Conservation (phyloP, 2,888 invertebrate genomes). For the Pristionchus entomophagus region DNA sequence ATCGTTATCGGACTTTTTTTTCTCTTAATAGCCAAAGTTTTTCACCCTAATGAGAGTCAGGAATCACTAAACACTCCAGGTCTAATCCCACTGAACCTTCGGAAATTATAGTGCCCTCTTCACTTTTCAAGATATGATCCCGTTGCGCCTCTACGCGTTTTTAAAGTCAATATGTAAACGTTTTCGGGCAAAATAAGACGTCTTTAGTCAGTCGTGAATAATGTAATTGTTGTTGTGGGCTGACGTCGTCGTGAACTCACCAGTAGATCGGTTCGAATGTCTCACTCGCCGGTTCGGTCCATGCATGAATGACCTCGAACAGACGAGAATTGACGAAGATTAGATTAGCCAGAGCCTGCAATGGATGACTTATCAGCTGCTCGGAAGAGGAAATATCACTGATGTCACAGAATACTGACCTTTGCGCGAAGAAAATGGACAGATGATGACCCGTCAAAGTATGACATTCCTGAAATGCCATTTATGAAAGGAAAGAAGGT, state of each 20-base stretch:
- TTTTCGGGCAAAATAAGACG: too few relatives aligned
- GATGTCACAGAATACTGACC: slow-evolving; percentile 55
- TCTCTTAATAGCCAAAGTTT: background rate
- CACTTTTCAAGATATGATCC: too few relatives aligned
- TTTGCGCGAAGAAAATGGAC: slow-evolving; percentile 72
- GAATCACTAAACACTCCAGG: too few relatives aligned
- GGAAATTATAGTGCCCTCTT: too few relatives aligned
- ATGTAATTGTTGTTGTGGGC: too few relatives aligned
- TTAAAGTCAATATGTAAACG: too few relatives aligned
- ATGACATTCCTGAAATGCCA: slow-evolving; percentile 58
- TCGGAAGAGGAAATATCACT: background rate
- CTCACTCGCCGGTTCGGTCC: slow-evolving; percentile 56
- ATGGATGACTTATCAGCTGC: background rate
- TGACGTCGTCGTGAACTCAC: too few relatives aligned
- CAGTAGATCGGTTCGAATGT: slow-evolving; percentile 69
- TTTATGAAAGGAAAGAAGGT: background rate
- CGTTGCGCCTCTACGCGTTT: too few relatives aligned
- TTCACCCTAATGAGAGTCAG: too few relatives aligned
- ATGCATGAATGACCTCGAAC: slow-evolving; percentile 70
- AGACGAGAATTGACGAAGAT: slow-evolving; percentile 69
- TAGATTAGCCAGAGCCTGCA: slow-evolving; percentile 61
- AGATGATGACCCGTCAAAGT: slow-evolving; percentile 70
- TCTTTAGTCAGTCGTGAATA: too few relatives aligned
- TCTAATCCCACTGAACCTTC: too few relatives aligned
- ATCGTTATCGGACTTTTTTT: background rate